Conservation (phyloP, 2,888 invertebrate genomes). For the Ecliptopera silaceata region DNA sequence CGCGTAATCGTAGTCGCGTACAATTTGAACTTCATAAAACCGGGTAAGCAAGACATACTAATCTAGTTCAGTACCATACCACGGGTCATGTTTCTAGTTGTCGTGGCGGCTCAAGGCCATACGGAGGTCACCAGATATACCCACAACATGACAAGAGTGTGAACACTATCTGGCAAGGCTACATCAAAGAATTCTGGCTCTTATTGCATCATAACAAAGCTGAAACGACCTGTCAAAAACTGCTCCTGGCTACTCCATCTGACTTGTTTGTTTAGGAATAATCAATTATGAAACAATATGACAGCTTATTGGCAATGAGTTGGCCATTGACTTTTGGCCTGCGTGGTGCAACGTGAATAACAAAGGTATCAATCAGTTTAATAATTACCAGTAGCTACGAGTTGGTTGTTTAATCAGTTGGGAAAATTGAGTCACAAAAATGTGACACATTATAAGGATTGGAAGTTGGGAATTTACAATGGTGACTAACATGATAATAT, state of each 20-base stretch:
- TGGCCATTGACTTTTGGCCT: not conserved
- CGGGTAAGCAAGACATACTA: not conserved
- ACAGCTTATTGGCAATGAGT: not conserved
- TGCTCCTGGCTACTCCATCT: slow-evolving; percentile 14
- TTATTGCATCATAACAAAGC: slow-evolving; percentile 9
- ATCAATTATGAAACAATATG: slow-evolving; percentile 15
- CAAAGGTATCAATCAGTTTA: not conserved
- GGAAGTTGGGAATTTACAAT: too few species aligned
- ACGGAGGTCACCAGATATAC: slow-evolving; percentile 51
- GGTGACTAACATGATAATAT: too few species aligned
- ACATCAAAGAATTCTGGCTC: slow-evolving; percentile 8
- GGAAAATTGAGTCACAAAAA: too few species aligned
- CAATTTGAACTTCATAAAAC: not conserved
- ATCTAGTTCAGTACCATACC: slow-evolving; percentile 14
- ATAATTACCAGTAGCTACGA: not conserved
- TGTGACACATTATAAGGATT: too few species aligned
- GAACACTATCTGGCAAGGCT: slow-evolving; percentile 42
- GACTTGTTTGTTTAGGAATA: slow-evolving; percentile 22
- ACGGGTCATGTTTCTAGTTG: slow-evolving; percentile 29
- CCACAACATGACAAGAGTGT: slow-evolving; percentile 47
- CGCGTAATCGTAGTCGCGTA: too few species aligned
- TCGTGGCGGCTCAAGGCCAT: slow-evolving; percentile 43
- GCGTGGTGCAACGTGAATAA: slow-evolving; percentile 5
- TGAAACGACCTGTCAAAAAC: slow-evolving; percentile 3
- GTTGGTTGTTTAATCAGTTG: too few species aligned